Percentiles rank a stretch among this genome's conserved stretches.
These are phyloP conservation scores for Drosophila tristis DNA, from an alignment of 1,140 invertebrate genomes.

Conservation along the genomic window DNA sequence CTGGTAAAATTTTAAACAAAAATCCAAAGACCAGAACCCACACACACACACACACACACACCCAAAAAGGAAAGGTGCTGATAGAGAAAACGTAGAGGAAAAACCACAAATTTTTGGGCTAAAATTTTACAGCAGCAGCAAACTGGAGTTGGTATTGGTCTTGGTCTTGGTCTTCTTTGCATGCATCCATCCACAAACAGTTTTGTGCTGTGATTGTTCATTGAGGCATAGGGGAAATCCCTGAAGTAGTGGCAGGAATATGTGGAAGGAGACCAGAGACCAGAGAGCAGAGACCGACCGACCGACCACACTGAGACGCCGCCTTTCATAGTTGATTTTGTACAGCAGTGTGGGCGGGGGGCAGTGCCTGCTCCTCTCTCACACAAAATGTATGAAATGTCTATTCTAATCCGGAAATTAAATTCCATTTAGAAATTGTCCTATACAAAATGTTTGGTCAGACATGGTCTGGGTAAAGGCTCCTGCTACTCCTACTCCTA, in stretches of 20 bases:
- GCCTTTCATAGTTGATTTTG: constrained; percentile 48
- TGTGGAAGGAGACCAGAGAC: constrained; percentile 3
- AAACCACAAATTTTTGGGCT: constrained; percentile 39
- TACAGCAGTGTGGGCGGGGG: neutral
- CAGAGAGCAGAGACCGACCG: neutral
- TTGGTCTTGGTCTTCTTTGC: neutral
- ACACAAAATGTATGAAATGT: constrained; percentile 71
- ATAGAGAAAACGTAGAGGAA: constrained; percentile 17
- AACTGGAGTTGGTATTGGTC: no score
- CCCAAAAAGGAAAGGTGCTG: constrained; percentile 21
- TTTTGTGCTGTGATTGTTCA: constrained; percentile 62
- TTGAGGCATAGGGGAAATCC: constrained; percentile 53
- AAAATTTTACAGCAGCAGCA: constrained; percentile 28
- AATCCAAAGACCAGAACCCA: constrained; percentile 19
- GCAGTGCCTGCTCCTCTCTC: constrained; percentile 24
- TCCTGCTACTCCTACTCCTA: constrained; percentile 4
- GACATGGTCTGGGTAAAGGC: neutral
- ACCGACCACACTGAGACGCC: constrained; percentile 13
- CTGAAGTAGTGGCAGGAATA: constrained; percentile 6
- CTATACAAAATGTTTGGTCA: constrained; percentile 67
- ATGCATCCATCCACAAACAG: constrained; percentile 5
- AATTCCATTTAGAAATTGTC: constrained; percentile 80
- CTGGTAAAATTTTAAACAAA: constrained; percentile 53
- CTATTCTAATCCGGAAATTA: constrained; percentile 82
- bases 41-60: neutral